Evolutionary conservation across 2,888 invertebrate genomes (phyloP), one percentile per base, ranked within the genome.

Genomic region (Empis stercorea): DNA sequence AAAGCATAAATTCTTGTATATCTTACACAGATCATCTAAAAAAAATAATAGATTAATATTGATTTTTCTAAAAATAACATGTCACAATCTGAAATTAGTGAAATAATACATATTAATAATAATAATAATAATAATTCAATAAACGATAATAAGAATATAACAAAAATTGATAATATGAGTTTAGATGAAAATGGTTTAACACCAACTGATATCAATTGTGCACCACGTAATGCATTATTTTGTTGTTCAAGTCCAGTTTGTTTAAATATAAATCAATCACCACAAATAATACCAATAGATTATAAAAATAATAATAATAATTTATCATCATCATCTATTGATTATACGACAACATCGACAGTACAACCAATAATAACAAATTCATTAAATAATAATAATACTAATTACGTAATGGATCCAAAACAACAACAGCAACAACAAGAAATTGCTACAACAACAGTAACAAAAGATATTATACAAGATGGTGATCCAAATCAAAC

Each of bases 201-300:
- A 36, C 15, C 14, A n/a, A 65, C 40, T 49, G 57, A 43, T 17
- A 48, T 45, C 60, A 63, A 65, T 64, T 68, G 68, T 72, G 71
- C 73, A 70, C 74, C 68, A 66, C 71, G 65, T 68, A 72, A 65
- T 54, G 56, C 57, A 5, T 52, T 59, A 41, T 57, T 59, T 46
- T 57, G 56, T 48, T 59, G 58, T 45, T 52, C 54, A 32, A 55
- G 54, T 41, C 58, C 58, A 32, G 56, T 55, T 16, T 56, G 57
- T 46, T 53, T 57, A 46, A 56, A 54, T 49, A 51, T 50, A 17
- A 49, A 44, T 10, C 47, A 52, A 40, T 47, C 48, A 44, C 58
- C 58, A 43, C 51, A 55, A 50, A 48, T 56, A 16, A 45, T 57
- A 45, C 57, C 57, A 46, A 42, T 51, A 41, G 53, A 53, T 43